phyloP scores from a whole-genome alignment of 2,113 vertebrate species.

The Chionomys nivalis region DNA sequence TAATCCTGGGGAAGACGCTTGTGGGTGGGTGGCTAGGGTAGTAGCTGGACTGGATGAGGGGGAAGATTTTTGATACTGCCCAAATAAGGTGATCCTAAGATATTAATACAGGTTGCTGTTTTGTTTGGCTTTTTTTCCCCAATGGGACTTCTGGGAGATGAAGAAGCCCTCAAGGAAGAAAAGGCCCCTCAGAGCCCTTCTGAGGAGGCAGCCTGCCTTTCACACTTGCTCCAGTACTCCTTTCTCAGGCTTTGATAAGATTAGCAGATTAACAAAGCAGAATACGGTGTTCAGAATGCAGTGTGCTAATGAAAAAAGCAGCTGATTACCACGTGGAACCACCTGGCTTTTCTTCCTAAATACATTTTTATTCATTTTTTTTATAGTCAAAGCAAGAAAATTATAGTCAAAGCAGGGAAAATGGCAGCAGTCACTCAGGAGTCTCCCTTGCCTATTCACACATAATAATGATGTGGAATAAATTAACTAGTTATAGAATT shows the following conservation, averaged over 20 bases:
- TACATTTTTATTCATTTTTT: constrained; percentile 4
- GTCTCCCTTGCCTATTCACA: neutral
- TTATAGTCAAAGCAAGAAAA: constrained; percentile 26
- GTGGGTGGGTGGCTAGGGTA: neutral
- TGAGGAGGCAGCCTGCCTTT: neutral
- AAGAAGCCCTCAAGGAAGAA: neutral
- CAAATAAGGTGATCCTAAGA: neutral
- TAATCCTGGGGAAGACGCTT: neutral
- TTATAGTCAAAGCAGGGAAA: constrained; percentile 26
- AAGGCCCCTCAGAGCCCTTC: neutral
- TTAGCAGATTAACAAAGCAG: neutral
- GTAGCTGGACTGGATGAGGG: neutral
- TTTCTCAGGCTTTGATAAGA: neutral
- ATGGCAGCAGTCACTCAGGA: neutral
- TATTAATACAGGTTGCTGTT: neutral
- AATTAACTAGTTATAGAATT: constrained; percentile 6
- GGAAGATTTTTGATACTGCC: neutral
- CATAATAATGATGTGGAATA: constrained; percentile 9
- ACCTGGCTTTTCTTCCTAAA: neutral
- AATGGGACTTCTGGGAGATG: neutral
- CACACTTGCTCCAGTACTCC: no score
- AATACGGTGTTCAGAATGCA: neutral
- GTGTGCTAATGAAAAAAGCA: neutral
- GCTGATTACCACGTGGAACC: neutral
- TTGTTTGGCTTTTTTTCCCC: neutral